A percentile compares a stretch with the other conserved stretches of the same genome.
These are phyloP conservation scores for Bombus waltoni DNA, from an alignment of 1,140 invertebrate species.

Conservation along the genomic window DNA sequence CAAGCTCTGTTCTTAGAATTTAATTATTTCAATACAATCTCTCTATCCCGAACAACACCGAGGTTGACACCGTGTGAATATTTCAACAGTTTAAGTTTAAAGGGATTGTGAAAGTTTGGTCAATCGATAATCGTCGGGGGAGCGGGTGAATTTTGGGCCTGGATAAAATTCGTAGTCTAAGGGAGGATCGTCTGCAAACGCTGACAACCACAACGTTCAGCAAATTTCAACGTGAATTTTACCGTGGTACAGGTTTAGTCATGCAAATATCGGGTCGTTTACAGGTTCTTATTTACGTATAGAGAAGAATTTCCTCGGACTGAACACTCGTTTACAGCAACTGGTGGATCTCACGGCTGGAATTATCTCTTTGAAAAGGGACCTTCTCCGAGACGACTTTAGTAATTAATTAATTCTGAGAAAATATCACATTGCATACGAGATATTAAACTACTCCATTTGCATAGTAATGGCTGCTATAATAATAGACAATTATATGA, in stretches of 20 bases:
- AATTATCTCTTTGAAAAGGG: background rate
- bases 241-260: background rate
- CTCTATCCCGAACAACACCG: too few relatives aligned
- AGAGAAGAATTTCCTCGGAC: background rate
- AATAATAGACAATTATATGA: background rate
- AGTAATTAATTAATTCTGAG: background rate
- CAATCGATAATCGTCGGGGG: slow-evolving; percentile 12
- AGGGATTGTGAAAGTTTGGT: background rate
- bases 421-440: background rate
- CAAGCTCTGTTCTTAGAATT: too few relatives aligned
- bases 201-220: too few relatives aligned
- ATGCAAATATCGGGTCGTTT: background rate
- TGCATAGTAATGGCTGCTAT: too few relatives aligned
- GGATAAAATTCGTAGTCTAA: background rate
- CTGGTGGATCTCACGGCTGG: slow-evolving; percentile 1
- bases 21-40: background rate
- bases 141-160: background rate
- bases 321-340: background rate
- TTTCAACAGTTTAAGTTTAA: slow-evolving; percentile 6
- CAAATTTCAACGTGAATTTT: background rate
- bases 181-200: background rate
- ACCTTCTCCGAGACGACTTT: background rate
- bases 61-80: background rate
- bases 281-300: background rate
- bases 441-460: background rate